These are phyloP conservation scores for Heterotilapia buettikoferi DNA, from an alignment of 2,113 vertebrate species.

Conservation along the genomic window DNA sequence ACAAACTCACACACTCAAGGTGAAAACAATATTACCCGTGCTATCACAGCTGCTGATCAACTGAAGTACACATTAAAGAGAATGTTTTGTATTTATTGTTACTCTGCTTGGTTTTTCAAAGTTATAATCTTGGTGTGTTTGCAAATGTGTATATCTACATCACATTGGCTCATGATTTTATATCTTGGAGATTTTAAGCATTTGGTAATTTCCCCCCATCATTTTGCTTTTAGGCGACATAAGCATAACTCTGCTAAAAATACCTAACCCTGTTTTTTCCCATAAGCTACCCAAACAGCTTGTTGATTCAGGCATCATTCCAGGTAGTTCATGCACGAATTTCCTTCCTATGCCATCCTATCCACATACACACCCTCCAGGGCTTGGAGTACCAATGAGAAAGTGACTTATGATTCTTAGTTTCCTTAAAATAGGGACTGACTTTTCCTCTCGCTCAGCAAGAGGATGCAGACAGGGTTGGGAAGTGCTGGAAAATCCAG, in stretches of 20 bases:
- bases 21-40: neutral
- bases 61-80: neutral
- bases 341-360: conserved; percentile 30
- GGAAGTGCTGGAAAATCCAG: conserved; percentile 19
- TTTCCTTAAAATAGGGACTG: neutral
- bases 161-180: neutral
- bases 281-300: conserved; percentile 41
- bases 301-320: conserved; percentile 7
- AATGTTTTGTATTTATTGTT: neutral
- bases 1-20: neutral
- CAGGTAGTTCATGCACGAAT: conserved; percentile 1
- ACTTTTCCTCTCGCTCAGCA: conserved; percentile 16
- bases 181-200: neutral
- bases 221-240: neutral
- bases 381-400: conserved; percentile 4
- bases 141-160: neutral
- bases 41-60: neutral
- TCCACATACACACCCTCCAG: conserved; percentile 10
- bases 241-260: conserved; percentile 13
- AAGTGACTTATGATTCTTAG: conserved; percentile 26
- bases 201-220: neutral
- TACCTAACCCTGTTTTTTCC: conserved; percentile 3
- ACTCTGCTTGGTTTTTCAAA: neutral
- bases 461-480: neutral
- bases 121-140: neutral